These are phyloP conservation scores for Chirona hameri DNA, from an alignment of 2,888 invertebrate species.

Conservation along the genomic window DNA sequence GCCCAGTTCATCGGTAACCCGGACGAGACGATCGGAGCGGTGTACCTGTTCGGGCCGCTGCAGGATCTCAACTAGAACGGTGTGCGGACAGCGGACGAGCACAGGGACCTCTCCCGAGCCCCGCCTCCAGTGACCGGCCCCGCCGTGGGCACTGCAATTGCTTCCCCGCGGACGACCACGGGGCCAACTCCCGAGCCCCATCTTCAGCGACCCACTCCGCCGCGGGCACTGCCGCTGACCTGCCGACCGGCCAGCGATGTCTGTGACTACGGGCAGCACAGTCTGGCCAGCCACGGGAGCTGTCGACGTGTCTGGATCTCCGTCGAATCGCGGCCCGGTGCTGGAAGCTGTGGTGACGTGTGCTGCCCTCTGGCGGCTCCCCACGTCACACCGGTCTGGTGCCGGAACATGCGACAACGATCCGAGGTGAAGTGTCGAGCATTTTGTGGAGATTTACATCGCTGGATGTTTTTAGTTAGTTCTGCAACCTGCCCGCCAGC, in stretches of 20 bases:
- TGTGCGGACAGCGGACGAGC: neutral
- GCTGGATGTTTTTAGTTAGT: too few species aligned
- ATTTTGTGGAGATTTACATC: too few species aligned
- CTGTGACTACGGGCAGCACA: neutral
- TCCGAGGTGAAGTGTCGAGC: too few species aligned
- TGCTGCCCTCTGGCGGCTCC: too few species aligned
- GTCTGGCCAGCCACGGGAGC: too few species aligned
- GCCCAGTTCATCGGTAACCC: slow-evolving; percentile 76
- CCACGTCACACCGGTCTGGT: too few species aligned
- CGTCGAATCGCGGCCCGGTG: too few species aligned
- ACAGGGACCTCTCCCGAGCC: neutral
- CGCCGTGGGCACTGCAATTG: neutral
- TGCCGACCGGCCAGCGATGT: neutral
- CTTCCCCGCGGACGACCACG: too few species aligned
- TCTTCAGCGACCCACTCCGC: neutral
- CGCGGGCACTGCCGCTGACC: neutral
- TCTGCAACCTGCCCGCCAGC: too few species aligned
- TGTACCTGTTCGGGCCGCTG: slow-evolving; percentile 74
- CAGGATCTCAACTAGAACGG: slow-evolving; percentile 42
- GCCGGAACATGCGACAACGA: too few species aligned
- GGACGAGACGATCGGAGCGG: slow-evolving; percentile 66
- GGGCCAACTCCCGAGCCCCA: neutral
- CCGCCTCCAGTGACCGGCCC: neutral
- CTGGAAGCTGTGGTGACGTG: too few species aligned
- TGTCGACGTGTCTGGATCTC: too few species aligned